A percentile compares a stretch with the other conserved stretches of the same genome.
phyloP scores from a whole-genome alignment of 37 sponge, comb jelly and placozoan genomes.

The Ianthella basta region DNA sequence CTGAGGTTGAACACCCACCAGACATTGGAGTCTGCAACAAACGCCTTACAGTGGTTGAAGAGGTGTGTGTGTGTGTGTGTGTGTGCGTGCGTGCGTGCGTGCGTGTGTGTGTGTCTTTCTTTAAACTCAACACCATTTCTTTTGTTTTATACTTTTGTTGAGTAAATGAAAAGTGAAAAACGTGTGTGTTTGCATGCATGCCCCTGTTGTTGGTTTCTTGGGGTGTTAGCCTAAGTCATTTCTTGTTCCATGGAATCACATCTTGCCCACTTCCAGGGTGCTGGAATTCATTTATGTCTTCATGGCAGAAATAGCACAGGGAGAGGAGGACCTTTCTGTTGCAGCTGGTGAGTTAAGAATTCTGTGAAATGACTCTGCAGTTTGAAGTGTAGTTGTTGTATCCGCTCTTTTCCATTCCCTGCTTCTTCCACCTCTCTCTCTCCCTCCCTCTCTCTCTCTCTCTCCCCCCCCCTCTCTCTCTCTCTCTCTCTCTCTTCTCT shows the following conservation, averaged over 20 bases:
- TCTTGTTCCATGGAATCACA: not conserved
- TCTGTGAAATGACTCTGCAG: not conserved
- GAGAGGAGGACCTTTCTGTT: constrained; percentile 73
- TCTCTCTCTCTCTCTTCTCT: no score
- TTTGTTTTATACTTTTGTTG: not conserved
- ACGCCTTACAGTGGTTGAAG: constrained; percentile 87
- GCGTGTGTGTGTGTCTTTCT: not conserved
- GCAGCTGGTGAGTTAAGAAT: constrained; percentile 68
- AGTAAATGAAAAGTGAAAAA: not conserved
- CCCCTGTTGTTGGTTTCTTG: not conserved
- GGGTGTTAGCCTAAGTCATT: not conserved
- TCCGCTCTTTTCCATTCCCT: no score
- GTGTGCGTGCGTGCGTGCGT: constrained; percentile 6
- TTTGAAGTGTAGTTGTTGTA: no score
- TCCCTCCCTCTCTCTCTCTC: no score
- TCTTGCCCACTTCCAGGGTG: constrained; percentile 37
- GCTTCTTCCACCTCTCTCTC: no score
- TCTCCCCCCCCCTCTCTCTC: no score
- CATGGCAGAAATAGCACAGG: constrained; percentile 59
- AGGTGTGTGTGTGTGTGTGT: constrained; percentile 40
- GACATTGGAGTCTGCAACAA: constrained; percentile 69
- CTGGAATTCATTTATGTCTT: constrained; percentile 81
- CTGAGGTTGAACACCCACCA: constrained; percentile 48
- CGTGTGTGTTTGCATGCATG: not conserved
- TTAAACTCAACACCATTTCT: not conserved